phyloP scores from a whole-genome alignment of 2,113 vertebrate species.

The Ginglymostoma cirratum region DNA sequence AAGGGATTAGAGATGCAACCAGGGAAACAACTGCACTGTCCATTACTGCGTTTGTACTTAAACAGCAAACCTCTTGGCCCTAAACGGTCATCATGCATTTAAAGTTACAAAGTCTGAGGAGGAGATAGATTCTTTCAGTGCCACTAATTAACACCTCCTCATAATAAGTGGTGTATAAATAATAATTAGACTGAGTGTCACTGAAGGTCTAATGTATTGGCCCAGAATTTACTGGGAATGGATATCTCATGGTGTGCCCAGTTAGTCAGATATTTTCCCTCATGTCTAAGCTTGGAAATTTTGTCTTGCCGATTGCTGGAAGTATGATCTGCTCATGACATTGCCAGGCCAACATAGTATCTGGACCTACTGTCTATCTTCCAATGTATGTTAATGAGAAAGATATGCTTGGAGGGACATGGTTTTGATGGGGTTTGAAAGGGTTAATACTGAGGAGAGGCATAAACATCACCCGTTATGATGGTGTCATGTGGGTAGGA shows the following conservation, averaged over 20 bases:
- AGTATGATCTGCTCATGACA: not conserved
- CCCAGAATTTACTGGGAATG: not conserved
- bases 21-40: not conserved
- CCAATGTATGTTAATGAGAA: too few species aligned
- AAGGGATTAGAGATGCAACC: not conserved
- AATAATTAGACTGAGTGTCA: not conserved
- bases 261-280: not conserved
- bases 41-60: not conserved
- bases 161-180: not conserved
- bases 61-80: not conserved
- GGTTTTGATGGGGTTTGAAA: too few species aligned
- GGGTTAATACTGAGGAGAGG: too few species aligned
- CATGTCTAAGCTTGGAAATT: not conserved
- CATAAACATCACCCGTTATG: too few species aligned
- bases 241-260: not conserved
- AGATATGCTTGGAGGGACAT: too few species aligned
- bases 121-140: not conserved
- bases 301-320: not conserved
- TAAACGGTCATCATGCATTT: not conserved
- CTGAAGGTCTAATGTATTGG: not conserved
- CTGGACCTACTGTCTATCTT: not conserved
- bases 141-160: not conserved
- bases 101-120: too few species aligned
- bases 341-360: not conserved
- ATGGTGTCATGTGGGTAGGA: too few species aligned